These are phyloP conservation scores for Melanocharis versteri DNA, from an alignment of 2,113 vertebrate genomes.

Conservation along the genomic window DNA sequence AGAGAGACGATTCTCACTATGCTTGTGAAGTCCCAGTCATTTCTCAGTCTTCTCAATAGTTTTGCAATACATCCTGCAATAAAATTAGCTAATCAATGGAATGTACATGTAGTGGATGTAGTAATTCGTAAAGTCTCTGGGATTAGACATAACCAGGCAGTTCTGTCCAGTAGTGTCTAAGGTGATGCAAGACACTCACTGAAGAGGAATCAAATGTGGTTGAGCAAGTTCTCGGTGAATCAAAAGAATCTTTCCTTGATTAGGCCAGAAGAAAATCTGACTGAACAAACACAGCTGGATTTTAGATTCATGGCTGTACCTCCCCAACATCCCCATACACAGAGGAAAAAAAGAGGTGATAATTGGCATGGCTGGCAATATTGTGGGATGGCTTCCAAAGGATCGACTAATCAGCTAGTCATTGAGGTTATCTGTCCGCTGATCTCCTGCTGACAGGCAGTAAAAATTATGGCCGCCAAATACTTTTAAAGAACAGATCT, in stretches of 20 bases:
- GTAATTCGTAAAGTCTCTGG: not conserved
- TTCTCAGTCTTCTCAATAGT: not conserved
- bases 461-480: not conserved
- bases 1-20: not conserved
- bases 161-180: not conserved
- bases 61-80: not conserved
- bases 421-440: conserved; percentile 11
- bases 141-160: not conserved
- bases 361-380: not conserved
- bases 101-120: not conserved
- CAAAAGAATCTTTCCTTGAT: not conserved
- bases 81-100: not conserved
- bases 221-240: not conserved
- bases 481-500: not conserved
- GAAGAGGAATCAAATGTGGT: not conserved
- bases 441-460: conserved; percentile 33
- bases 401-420: not conserved
- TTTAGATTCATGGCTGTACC: not conserved
- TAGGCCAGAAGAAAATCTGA: not conserved
- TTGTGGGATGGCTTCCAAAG: not conserved
- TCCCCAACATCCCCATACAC: not conserved
- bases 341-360: not conserved
- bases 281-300: not conserved
- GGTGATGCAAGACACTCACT: not conserved
- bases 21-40: not conserved